These are phyloP conservation scores for Drosophila ananassae DNA, from an alignment of 1,140 invertebrate species.

Conservation along the genomic window DNA sequence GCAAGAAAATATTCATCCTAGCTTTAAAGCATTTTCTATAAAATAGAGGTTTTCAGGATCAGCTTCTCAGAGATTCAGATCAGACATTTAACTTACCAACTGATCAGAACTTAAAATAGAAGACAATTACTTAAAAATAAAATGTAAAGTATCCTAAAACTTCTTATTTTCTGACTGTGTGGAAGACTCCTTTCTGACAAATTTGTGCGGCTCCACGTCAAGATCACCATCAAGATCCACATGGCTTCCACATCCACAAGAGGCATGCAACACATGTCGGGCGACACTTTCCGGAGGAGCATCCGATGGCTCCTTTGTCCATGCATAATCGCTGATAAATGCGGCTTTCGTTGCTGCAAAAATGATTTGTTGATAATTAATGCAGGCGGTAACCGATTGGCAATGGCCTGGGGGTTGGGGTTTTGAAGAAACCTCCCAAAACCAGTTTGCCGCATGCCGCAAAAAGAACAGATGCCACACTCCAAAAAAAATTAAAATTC, in stretches of 20 bases:
- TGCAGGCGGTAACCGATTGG: slow-evolving; percentile 44
- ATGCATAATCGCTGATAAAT: slow-evolving; percentile 82
- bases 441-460: slow-evolving; percentile 63
- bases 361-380: slow-evolving; percentile 83
- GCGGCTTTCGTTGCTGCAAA: slow-evolving; percentile 73
- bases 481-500: neutral
- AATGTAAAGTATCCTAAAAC: no score
- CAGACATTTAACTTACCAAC: no score
- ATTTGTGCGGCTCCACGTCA: slow-evolving; percentile 41
- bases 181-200: slow-evolving; percentile 36
- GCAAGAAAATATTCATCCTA: no score
- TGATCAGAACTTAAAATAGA: no score
- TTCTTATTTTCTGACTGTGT: neutral
- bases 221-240: slow-evolving; percentile 50
- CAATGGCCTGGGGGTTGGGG: slow-evolving; percentile 7
- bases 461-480: slow-evolving; percentile 43
- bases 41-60: no score
- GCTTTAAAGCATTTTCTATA: no score
- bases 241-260: slow-evolving; percentile 39
- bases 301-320: slow-evolving; percentile 25
- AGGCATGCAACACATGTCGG: slow-evolving; percentile 64
- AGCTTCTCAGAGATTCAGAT: no score
- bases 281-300: slow-evolving; percentile 58
- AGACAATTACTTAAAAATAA: no score
- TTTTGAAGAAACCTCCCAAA: slow-evolving; percentile 36